A percentile compares a stretch with the other conserved stretches of the same genome.
These are phyloP conservation scores for Acrocephalus arundinaceus DNA, from an alignment of 2,113 vertebrate genomes.

Conservation along the genomic window DNA sequence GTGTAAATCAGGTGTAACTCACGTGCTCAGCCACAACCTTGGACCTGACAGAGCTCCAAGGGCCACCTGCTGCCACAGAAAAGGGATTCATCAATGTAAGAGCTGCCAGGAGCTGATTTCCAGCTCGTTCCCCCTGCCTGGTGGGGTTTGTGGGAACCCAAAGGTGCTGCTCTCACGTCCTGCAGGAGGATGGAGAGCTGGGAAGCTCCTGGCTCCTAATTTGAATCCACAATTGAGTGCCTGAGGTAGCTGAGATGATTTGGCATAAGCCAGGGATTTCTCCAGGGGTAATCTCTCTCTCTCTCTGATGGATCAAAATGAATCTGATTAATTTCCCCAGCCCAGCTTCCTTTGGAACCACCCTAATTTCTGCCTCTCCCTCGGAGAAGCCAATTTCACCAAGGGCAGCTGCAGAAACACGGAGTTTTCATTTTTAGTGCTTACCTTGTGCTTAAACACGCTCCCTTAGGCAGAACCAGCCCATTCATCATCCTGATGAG, in stretches of 20 bases:
- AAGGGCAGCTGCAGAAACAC: background rate
- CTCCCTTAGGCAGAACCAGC: background rate
- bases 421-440: conserved; percentile 8
- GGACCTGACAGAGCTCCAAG: background rate
- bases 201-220: background rate
- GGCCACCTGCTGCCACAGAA: background rate
- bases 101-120: background rate
- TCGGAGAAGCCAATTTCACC: background rate
- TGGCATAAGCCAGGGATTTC: background rate
- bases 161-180: background rate
- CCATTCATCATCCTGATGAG: conserved; percentile 9
- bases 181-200: background rate
- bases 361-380: background rate
- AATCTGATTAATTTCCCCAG: background rate
- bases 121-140: background rate
- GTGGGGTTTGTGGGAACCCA: too few relatives aligned
- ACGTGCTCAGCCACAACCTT: background rate
- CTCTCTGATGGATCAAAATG: background rate
- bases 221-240: background rate
- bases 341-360: background rate
- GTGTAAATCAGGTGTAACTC: background rate
- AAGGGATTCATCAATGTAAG: too few relatives aligned
- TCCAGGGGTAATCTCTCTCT: background rate
- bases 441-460: background rate
- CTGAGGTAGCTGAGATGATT: background rate